phyloP scores from a whole-genome alignment of 2,888 invertebrate genomes.

The Epirrhoe alternata region DNA sequence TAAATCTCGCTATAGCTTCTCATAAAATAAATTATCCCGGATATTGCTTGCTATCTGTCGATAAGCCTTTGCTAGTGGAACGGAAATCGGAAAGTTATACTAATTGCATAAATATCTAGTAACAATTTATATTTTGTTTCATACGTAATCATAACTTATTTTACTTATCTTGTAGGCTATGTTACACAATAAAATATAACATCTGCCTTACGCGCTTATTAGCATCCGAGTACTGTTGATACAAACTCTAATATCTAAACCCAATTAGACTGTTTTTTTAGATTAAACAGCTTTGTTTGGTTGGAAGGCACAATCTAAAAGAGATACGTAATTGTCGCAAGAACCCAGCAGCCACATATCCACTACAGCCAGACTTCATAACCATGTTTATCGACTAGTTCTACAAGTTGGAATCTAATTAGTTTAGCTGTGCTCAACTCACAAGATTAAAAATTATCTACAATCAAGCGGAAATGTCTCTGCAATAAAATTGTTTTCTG shows the following conservation, averaged over 20 bases:
- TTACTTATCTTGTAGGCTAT: too few relatives aligned
- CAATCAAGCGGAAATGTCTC: conserved; percentile 71
- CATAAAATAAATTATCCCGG: conserved; percentile 17
- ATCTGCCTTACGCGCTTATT: neutral
- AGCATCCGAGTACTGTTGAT: conserved; percentile 37
- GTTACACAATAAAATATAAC: too few relatives aligned
- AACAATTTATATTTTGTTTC: neutral
- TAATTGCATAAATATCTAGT: conserved; percentile 20
- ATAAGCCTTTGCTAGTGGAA: conserved; percentile 21
- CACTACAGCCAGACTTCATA: conserved; percentile 55
- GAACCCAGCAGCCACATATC: conserved; percentile 47
- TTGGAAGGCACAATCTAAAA: conserved; percentile 52
- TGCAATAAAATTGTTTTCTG: conserved; percentile 71
- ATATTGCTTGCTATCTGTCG: conserved; percentile 20
- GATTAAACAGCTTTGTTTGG: conserved; percentile 3
- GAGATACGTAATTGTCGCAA: conserved; percentile 59
- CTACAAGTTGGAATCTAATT: conserved; percentile 67
- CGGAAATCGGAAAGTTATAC: conserved; percentile 25
- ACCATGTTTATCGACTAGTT: conserved; percentile 66
- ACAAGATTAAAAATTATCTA: conserved; percentile 68
- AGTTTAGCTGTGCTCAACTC: conserved; percentile 64
- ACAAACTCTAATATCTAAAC: conserved; percentile 43
- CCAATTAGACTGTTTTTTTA: too few relatives aligned
- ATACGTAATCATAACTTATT: too few relatives aligned
- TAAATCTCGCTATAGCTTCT: conserved; percentile 2